Percentiles rank a stretch among this genome's conserved stretches.
phyloP scores from a whole-genome alignment of 2,797 vertebrate species.

The Dromococcyx pavoninus region DNA sequence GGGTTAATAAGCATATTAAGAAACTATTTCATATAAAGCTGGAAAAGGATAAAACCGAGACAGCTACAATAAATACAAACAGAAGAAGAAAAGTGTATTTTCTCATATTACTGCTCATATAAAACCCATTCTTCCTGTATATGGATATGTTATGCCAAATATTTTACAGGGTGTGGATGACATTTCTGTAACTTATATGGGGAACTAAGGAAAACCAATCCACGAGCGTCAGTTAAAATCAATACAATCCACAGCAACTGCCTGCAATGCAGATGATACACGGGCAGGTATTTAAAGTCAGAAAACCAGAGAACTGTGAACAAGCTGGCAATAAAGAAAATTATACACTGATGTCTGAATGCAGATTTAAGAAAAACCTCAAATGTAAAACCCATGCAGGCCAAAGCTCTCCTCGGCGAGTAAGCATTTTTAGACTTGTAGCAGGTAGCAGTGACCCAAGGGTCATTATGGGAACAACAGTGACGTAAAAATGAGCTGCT shows the following conservation, averaged over 20 bases:
- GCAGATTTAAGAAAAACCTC: not conserved
- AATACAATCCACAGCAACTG: not conserved
- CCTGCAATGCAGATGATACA: constrained; percentile 47
- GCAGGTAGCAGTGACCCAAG: not conserved
- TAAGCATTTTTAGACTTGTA: not conserved
- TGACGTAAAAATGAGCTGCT: not conserved
- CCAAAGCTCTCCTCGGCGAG: not conserved
- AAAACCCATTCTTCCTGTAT: not conserved
- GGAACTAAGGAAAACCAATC: not conserved
- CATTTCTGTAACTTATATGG: not conserved
- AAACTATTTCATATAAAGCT: not conserved
- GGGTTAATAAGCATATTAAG: not conserved
- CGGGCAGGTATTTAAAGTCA: not conserved
- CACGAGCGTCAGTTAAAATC: constrained; percentile 1
- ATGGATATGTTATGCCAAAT: not conserved
- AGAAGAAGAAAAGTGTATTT: not conserved
- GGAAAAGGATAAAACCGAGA: not conserved
- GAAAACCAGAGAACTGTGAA: not conserved
- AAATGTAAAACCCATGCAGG: not conserved
- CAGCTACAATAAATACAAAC: not conserved
- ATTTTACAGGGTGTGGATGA: not conserved
- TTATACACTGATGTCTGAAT: not conserved
- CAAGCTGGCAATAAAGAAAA: not conserved
- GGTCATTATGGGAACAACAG: not conserved
- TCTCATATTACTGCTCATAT: not conserved